A percentile compares a stretch with the other conserved stretches of the same genome.
These are phyloP conservation scores for Sinosuthora webbiana DNA, from an alignment of 2,113 vertebrate species.

Conservation along the genomic window DNA sequence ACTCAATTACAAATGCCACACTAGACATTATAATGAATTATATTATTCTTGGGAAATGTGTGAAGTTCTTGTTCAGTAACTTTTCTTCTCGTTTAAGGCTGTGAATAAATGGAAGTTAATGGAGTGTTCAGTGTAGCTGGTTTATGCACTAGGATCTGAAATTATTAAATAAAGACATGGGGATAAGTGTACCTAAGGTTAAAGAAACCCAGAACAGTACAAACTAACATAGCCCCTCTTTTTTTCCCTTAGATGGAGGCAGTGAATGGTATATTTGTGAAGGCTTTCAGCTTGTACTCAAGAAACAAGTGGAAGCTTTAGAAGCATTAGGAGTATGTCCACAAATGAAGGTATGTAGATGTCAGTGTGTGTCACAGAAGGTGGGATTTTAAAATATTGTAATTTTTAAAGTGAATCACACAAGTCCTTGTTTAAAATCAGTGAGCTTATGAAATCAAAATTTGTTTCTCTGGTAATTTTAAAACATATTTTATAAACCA, in stretches of 20 bases:
- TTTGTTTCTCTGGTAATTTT: background rate
- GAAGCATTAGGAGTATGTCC: slow-evolving; percentile 79
- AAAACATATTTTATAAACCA: background rate
- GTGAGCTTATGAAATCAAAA: background rate
- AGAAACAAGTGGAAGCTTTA: slow-evolving; percentile 86
- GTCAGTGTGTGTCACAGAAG: background rate
- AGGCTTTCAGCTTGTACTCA: slow-evolving; percentile 90
- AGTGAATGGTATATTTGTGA: slow-evolving; percentile 87
- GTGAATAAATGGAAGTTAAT: background rate
- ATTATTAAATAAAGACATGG: background rate
- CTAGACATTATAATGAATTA: background rate
- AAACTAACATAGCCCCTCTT: background rate
- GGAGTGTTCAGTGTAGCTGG: background rate
- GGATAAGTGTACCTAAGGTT: background rate
- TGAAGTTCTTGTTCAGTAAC: background rate
- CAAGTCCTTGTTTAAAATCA: background rate
- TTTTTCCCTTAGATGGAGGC: slow-evolving; percentile 60
- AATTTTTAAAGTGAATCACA: background rate
- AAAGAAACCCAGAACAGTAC: background rate
- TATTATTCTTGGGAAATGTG: background rate
- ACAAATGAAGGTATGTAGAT: slow-evolving; percentile 82
- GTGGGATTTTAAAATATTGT: background rate
- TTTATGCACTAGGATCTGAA: background rate
- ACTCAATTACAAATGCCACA: background rate
- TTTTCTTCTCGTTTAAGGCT: background rate